Evolutionary conservation across 2,888 invertebrate genomes (phyloP).

Genomic region (Lingula anatina): DNA sequence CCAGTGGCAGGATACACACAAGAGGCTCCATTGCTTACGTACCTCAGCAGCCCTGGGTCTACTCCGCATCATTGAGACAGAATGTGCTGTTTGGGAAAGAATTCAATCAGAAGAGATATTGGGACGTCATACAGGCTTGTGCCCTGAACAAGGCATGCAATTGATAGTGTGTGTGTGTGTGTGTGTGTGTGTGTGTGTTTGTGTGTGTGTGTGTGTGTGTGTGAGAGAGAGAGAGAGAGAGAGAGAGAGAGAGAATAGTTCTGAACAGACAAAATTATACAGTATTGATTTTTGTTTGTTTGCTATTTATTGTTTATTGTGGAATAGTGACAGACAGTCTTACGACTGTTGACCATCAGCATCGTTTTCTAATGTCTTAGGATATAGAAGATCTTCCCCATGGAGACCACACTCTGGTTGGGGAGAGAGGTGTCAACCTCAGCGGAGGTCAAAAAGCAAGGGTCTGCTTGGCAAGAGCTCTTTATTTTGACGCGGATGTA

Average conservation of each 20-base stretch:
- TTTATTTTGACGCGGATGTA: conserved; percentile 75
- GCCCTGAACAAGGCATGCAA: conserved; percentile 48
- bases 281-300: no score
- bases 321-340: no score
- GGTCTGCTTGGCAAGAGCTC: conserved; percentile 66
- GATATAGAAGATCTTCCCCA: conserved; percentile 75
- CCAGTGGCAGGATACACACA: conserved; percentile 60
- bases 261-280: no score
- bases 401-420: conserved; percentile 79
- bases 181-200: no score
- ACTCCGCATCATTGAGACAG: conserved; percentile 73
- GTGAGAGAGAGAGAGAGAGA: not conserved
- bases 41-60: conserved; percentile 76
- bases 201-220: no score
- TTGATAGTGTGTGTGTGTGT: no score
- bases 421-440: conserved; percentile 77
- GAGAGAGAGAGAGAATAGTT: no score
- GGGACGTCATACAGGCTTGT: conserved; percentile 62
- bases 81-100: conserved; percentile 86
- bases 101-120: conserved; percentile 57
- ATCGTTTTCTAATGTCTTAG: conserved; percentile 23
- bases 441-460: conserved; percentile 85
- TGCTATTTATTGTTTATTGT: no score
- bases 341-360: no score
- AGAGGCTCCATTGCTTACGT: conserved; percentile 65